Evolutionary conservation across 2,797 vertebrate genomes (phyloP).

Genomic region (Discoglossus pictus): DNA sequence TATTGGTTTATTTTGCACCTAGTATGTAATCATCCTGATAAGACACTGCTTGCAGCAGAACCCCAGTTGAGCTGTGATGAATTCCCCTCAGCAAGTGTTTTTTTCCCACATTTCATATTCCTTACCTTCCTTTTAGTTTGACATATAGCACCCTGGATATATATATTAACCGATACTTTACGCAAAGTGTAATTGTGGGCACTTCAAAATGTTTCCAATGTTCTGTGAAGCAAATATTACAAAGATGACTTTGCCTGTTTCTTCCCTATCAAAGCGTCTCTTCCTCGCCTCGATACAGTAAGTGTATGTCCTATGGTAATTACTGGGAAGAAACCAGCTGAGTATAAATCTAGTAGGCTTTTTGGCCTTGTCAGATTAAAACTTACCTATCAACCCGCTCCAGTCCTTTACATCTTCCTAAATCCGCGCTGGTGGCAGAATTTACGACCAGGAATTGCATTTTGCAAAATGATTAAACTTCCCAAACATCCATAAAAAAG

Average conservation of each 20-base stretch:
- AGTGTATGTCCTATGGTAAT: conserved; percentile 65
- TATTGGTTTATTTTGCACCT: too few relatives aligned
- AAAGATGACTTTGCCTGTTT: conserved; percentile 51
- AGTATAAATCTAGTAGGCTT: conserved; percentile 73
- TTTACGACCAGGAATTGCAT: conserved; percentile 74
- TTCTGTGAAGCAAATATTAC: conserved; percentile 50
- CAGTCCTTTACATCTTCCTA: conserved; percentile 76
- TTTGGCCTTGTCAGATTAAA: conserved; percentile 76
- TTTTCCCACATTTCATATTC: background rate
- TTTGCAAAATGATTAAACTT: conserved; percentile 81
- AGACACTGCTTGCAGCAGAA: background rate
- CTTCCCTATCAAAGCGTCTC: conserved; percentile 42
- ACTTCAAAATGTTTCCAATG: conserved; percentile 47
- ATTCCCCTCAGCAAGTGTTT: background rate
- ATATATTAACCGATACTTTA: conserved; percentile 42
- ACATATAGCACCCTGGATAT: conserved; percentile 40
- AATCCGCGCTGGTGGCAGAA: conserved; percentile 74
- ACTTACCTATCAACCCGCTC: conserved; percentile 74
- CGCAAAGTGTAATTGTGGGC: conserved; percentile 48
- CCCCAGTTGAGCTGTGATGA: background rate
- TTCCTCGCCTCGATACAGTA: conserved; percentile 43
- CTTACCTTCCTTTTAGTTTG: conserved; percentile 34
- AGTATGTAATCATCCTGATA: too few relatives aligned
- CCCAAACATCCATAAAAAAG: conserved; percentile 79
- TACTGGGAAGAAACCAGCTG: conserved; percentile 69